These are phyloP conservation scores for Chloropsis cyanopogon DNA, from an alignment of 2,113 vertebrate species.

Conservation along the genomic window DNA sequence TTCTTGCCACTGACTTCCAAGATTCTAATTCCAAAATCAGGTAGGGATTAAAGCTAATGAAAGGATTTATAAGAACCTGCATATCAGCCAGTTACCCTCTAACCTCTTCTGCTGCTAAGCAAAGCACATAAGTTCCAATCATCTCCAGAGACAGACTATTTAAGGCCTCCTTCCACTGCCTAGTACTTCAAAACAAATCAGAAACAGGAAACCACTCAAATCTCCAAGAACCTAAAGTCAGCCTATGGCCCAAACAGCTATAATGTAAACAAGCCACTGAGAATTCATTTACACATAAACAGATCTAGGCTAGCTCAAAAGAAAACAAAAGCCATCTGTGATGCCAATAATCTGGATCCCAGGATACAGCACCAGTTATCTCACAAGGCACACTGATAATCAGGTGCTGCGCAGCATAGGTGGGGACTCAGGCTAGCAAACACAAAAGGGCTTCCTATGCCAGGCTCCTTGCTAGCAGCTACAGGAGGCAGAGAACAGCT, in stretches of 20 bases:
- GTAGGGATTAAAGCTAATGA: neutral
- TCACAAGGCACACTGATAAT: neutral
- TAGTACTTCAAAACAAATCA: neutral
- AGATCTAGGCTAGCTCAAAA: neutral
- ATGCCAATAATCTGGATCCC: accelerated
- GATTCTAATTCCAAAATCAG: neutral
- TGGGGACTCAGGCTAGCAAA: neutral
- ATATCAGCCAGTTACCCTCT: neutral
- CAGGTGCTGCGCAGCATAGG: accelerated
- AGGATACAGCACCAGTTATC: neutral
- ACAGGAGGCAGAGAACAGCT: neutral
- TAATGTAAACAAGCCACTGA: conserved; percentile 20
- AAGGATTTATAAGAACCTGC: neutral
- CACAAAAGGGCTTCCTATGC: neutral
- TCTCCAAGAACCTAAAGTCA: conserved; percentile 25
- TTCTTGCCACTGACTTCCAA: neutral
- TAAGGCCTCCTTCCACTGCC: neutral
- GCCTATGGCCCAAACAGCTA: neutral
- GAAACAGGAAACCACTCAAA: conserved; percentile 56
- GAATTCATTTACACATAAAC: neutral
- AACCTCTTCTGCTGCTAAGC: neutral
- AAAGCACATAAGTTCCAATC: neutral
- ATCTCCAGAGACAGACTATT: neutral
- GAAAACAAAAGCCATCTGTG: conserved; percentile 3
- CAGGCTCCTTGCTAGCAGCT: neutral